Evolutionary conservation across 2,888 invertebrate species (phyloP), one percentile per base, ranked within the genome.

Genomic region (Apodemia mormo): DNA sequence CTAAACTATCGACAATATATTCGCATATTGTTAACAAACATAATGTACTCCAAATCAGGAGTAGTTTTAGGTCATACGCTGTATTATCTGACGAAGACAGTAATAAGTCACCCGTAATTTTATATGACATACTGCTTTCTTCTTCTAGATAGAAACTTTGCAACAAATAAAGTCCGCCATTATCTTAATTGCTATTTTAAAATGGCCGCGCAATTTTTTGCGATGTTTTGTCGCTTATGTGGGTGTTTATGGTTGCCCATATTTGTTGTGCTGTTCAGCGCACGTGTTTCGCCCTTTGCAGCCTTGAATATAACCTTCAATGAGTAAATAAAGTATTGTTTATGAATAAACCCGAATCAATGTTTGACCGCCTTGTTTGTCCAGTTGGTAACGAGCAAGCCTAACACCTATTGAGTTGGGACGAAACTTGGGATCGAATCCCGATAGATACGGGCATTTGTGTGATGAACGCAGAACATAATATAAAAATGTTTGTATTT

Each of bases 181-280:
- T 58, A 58, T 58, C 58, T 58, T 58, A 58, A 58, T 58, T 30
- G 58, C 30, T 30, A 30, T 58, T 58, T 58, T 58, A 58, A 58
- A 58, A 30, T 58, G 58, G 58, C 58, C 52, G 52, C 52, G 52
- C 52, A 58, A 30, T 58, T 58, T 61, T 61, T 61, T 61, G 30
- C 33, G 64, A 33, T 64, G 37, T 64, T 64, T 64, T 37, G 64
- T 64, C 64, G 61, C 14, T 33, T 10, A 22, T 61, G 61, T 61
- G 61, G 61, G 61, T 14, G 61, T 61, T 61, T 61, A 61, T 61
- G 61, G 61, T 14, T 61, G 58, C 7, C 58, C 58, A 61, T 61
- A 61, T 61, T 61, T 30, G 58, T 61, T 12, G 58, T 10, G 14
- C 4, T 61, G 30, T 61, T 33, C 33, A 12, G 33, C 58, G 58